Evolutionary conservation across 2,113 vertebrate species (phyloP).

Genomic region (Oncorhynchus mykiss): DNA sequence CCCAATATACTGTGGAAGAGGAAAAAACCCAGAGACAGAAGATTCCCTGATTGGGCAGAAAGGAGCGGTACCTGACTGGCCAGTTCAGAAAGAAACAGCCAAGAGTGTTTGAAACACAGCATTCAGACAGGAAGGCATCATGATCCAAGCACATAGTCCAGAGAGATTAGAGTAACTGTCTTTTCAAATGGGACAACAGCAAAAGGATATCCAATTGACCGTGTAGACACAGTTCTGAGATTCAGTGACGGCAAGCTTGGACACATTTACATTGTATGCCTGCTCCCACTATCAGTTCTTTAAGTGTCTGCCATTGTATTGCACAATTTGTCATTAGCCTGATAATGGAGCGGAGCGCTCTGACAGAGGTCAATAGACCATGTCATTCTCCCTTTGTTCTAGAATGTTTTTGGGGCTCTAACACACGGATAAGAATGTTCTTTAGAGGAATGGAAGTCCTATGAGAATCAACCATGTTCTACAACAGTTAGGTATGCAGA

Average conservation of each 20-base stretch:
- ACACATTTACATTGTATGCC: conserved; percentile 34
- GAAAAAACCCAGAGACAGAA: conserved; percentile 15
- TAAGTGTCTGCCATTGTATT: conserved; percentile 49
- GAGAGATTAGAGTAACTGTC: conserved; percentile 19
- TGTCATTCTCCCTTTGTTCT: conserved; percentile 1
- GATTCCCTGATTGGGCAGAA: conserved; percentile 42
- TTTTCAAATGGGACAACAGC: conserved; percentile 9
- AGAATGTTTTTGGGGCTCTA: background rate
- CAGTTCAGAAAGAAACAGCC: conserved; percentile 49
- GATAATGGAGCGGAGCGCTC: background rate
- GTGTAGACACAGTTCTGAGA: conserved; percentile 31
- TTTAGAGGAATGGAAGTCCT: conserved; percentile 17
- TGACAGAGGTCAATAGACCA: background rate
- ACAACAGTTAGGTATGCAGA: conserved; percentile 53
- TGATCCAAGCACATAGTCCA: conserved; percentile 58
- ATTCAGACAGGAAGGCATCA: conserved; percentile 52
- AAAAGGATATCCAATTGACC: background rate
- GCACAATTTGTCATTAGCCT: conserved; percentile 56
- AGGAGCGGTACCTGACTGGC: conserved; percentile 12
- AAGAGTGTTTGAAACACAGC: conserved; percentile 29
- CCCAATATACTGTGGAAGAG: conserved; percentile 72
- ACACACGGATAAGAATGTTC: background rate
- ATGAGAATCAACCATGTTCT: conserved; percentile 55
- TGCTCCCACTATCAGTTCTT: conserved; percentile 31
- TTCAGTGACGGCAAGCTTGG: conserved; percentile 29